Base-by-base conservation (phyloP, 2,888 invertebrate species). In the Lochmaea crataegi region DNA sequence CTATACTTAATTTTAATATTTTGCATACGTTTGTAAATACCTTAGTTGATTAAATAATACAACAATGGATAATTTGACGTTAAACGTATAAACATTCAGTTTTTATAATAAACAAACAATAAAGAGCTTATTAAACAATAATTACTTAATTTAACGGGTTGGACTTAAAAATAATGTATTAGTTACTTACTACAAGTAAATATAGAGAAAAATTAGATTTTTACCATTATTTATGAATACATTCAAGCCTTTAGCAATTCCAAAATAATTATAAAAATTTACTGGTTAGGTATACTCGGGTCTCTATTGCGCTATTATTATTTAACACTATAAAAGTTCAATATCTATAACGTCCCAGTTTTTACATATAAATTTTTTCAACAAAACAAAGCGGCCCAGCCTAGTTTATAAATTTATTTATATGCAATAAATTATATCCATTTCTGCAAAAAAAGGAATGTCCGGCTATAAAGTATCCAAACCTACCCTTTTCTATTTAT, bases 91-190 rank as follows among this genome's bases (percentile, higher is more conserved):
- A 48, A 48, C 48, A 48, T 14, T 45, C 14, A 45, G 7, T n/a
- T 48, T 48, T n/a, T 48, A 48, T 48, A n/a, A 48, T 48, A 48
- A 48, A 48, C 48, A 48, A 48, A 48, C 48, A 48, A n/a, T 48
- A n/a, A n/a, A 2, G 48, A 48, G 32, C 48, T 48, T 6, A 48
- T 48, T n/a, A 48, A 48, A 14, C n/a, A 48, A 48, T 5, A 48
- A 48, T n/a, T 48, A n/a, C 2, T 48, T n/a, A 48, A 45, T 45
- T 45, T 11, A 12, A 4, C 45, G 45, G 14, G 11, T 45, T 45
- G 11, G 12, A 9, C 14, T 12, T 45, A 45, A 10, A 45, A 0
- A 4, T 7, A 14, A n/a, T 6, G 5, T n/a, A n/a, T 48, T 48
- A 7, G n/a, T 3, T n/a, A 48, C 2, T n/a, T 32, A 32, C 6